These are phyloP conservation scores for Chionodraco myersi DNA, from an alignment of 2,113 vertebrate species.

Conservation along the genomic window DNA sequence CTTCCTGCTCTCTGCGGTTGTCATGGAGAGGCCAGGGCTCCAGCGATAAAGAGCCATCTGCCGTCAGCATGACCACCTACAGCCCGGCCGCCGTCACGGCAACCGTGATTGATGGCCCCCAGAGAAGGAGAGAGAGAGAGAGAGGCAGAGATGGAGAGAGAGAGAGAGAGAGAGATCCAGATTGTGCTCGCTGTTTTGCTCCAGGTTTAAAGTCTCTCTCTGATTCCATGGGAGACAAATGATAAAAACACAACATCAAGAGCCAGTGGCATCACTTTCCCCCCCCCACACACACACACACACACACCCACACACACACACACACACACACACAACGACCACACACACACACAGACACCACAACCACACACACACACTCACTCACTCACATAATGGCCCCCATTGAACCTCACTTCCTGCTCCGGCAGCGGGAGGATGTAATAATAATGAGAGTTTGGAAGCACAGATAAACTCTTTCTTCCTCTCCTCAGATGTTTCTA, in stretches of 20 bases:
- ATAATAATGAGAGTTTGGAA: conserved; percentile 8
- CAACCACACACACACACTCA: conserved; percentile 4
- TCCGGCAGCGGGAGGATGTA: background rate
- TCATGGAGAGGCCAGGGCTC: conserved; percentile 78
- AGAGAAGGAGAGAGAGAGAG: conserved; percentile 49
- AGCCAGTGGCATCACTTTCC: conserved; percentile 67
- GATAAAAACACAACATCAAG: conserved; percentile 75
- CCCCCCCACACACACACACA: no score
- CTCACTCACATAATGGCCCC: conserved; percentile 26
- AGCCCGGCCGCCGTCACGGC: conserved; percentile 73
- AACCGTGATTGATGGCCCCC: conserved; percentile 78
- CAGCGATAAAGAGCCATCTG: conserved; percentile 84
- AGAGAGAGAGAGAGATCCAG: conserved; percentile 6
- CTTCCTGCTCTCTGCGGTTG: conserved; percentile 81
- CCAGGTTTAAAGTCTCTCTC: conserved; percentile 65
- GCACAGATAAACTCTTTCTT: conserved; percentile 27
- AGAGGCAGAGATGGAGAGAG: conserved; percentile 20
- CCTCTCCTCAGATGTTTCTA: background rate
- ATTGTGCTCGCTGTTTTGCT: conserved; percentile 61
- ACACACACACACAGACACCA: conserved; percentile 13
- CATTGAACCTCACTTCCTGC: conserved; percentile 51
- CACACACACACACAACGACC: no score
- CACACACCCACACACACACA: no score
- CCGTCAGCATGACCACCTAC: conserved; percentile 81
- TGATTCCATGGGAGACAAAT: conserved; percentile 80